Conservation (phyloP, 2,888 invertebrate species). For the Drosophila colorata region DNA sequence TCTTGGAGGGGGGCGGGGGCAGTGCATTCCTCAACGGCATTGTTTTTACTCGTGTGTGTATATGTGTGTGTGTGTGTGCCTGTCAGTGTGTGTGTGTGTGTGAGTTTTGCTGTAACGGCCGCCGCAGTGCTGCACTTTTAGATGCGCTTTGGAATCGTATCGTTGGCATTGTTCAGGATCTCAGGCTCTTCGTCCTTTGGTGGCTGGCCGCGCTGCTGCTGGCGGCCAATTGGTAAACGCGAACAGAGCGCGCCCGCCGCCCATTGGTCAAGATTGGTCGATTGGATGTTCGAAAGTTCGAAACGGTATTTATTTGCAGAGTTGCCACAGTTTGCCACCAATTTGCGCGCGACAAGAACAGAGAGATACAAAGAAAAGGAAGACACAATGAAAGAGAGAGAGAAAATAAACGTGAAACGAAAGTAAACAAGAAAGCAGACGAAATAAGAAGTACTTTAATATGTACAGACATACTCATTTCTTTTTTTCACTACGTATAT, state of each 20-base stretch:
- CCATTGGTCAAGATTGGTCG: background rate
- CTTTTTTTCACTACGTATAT: background rate
- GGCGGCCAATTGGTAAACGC: constrained; percentile 9
- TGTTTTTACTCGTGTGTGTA: constrained; percentile 10
- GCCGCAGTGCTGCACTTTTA: constrained; percentile 55
- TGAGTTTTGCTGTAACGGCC: constrained; percentile 32
- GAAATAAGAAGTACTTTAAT: constrained; percentile 20
- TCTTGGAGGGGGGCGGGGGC: background rate
- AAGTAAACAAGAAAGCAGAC: constrained; percentile 63
- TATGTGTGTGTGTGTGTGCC: constrained; percentile 27
- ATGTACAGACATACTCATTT: background rate
- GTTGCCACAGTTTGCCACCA: constrained; percentile 51
- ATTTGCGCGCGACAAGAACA: constrained; percentile 51
- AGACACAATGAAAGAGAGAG: constrained; percentile 60
- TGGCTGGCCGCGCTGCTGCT: constrained; percentile 82
- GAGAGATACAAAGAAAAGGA: constrained; percentile 57
- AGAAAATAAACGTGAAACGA: constrained; percentile 60
- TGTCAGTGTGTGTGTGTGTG: constrained; percentile 9
- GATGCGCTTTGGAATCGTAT: constrained; percentile 80
- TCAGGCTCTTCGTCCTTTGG: constrained; percentile 84
- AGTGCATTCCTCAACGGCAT: constrained; percentile 19
- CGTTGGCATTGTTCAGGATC: constrained; percentile 71
- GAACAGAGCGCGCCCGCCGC: constrained; percentile 13
- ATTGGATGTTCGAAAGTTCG: constrained; percentile 11
- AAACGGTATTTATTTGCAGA: constrained; percentile 39